Percentiles rank a stretch among this genome's conserved stretches.
phyloP scores from a whole-genome alignment of 2,113 vertebrate species.

The Brachionichthys hirsutus region DNA sequence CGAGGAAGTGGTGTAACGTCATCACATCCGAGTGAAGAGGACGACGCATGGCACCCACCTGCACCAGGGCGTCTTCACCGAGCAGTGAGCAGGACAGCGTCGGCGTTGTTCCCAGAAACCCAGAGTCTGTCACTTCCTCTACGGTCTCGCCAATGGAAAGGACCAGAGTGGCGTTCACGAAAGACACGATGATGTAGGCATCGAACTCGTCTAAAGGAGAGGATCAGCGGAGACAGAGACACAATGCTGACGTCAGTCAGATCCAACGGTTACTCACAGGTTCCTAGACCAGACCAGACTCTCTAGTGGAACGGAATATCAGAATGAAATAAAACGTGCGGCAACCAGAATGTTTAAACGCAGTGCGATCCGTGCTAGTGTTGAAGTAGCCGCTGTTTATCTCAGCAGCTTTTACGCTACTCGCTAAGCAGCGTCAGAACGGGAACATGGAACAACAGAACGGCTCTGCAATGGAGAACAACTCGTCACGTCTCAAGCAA shows the following conservation, averaged over 20 bases:
- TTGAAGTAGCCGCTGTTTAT: too few species aligned
- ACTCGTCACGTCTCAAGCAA: too few species aligned
- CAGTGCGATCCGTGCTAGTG: too few species aligned
- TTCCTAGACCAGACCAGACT: too few species aligned
- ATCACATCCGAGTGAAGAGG: neutral
- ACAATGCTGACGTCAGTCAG: neutral
- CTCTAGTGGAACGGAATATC: too few species aligned
- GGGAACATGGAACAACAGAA: too few species aligned
- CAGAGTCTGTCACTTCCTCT: conserved; percentile 98
- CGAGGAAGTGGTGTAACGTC: neutral
- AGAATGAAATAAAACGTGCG: too few species aligned
- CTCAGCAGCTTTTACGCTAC: too few species aligned
- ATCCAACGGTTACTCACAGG: too few species aligned
- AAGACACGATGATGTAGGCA: conserved; percentile 98
- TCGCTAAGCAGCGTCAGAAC: too few species aligned
- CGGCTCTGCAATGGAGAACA: too few species aligned
- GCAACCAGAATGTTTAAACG: too few species aligned
- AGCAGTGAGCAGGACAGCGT: conserved; percentile 96
- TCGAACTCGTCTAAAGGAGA: conserved; percentile 90
- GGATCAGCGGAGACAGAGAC: neutral
- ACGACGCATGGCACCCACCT: conserved; percentile 75
- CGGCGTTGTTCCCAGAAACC: conserved; percentile 95
- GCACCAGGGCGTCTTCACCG: conserved; percentile 95
- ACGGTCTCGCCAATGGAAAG: conserved; percentile 98
- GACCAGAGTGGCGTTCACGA: conserved; percentile 96